Base-by-base conservation (phyloP, 2,113 vertebrate species). In the Bubalus kerabau region DNA sequence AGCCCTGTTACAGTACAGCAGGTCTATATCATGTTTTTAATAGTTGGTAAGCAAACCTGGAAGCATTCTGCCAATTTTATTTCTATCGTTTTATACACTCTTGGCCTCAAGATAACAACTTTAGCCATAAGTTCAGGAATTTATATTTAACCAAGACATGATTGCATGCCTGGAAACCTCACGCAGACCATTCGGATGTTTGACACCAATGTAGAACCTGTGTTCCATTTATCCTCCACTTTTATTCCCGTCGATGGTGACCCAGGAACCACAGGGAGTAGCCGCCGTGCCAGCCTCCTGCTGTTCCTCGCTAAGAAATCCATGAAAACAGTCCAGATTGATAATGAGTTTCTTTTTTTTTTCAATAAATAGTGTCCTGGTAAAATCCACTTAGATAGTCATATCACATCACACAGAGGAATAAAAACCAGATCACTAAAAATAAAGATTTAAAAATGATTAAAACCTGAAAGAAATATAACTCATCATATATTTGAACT, bases 141-240 rank as follows among this genome's bases (percentile, higher is more conserved):
- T 59, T 8, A 56, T 43, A 50, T 17, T 32, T 40, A 50, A 64
- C 50, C 60, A 10, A 57, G 81, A 95, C 7, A n/a, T 11, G 12
- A 30, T 11, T 48, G 7, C 54, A 40, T n/a, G 46, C 32, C 59
- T 26, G 60, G 54, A 56, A 57, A 15, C 26, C 5, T 24, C 2
- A 0, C 6, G 21, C n/a, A 54, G 54, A 54, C 32, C 10, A 16
- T 7, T 46, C 0, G 6, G 1, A 8, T 21, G 4, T 36, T 14
- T 40, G 7, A 8, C 40, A 9, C 28, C 36, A 60, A 40, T 13
- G 21, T 15, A 76, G 60, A 17, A 24, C 0, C 19, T 15, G 2
- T 16, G 26, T 43, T 54, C 59, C 83, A 21, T 12, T 50, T 32
- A 50, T 12, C 54, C 82, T 6, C n/a, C 5, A 32, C 57, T 36